A percentile compares a stretch with the other conserved stretches of the same genome.
These are phyloP conservation scores for Halocynthia aurantium DNA, from an alignment of 23 tunicate genomes.

Conservation along the genomic window DNA sequence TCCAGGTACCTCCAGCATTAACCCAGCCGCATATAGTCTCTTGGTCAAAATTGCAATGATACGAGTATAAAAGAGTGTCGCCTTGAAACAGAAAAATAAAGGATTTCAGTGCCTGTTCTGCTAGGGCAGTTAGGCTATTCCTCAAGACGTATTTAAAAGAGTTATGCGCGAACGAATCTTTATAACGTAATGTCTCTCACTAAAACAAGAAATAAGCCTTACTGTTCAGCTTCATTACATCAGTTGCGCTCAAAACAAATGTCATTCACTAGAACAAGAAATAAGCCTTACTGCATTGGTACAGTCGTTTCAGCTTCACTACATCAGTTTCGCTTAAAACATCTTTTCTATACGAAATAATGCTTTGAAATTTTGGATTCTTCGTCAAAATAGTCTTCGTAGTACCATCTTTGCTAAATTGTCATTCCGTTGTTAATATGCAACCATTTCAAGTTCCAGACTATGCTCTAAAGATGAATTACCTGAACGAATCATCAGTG, in stretches of 20 bases:
- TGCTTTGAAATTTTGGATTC: not conserved
- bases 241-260: slow-evolving; percentile 6
- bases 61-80: slow-evolving; percentile 56
- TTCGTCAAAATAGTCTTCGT: not conserved
- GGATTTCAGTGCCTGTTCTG: too few species aligned
- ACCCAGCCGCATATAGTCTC: slow-evolving; percentile 52
- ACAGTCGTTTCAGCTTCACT: slow-evolving; percentile 9
- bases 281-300: not conserved
- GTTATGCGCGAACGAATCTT: too few species aligned
- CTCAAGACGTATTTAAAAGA: too few species aligned
- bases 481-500: slow-evolving; percentile 2
- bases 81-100: slow-evolving; percentile 14
- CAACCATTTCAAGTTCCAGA: too few species aligned
- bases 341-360: not conserved
- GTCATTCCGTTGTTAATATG: not conserved
- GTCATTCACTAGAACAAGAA: too few species aligned
- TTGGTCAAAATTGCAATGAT: slow-evolving; percentile 70
- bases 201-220: too few species aligned
- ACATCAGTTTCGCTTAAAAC: slow-evolving; percentile 9
- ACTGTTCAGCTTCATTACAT: slow-evolving; percentile 5
- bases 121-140: too few species aligned
- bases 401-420: slow-evolving; percentile 2
- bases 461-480: not conserved
- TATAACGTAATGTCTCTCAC: too few species aligned
- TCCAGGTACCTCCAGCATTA: not conserved